These are phyloP conservation scores for Candoia aspera DNA, from an alignment of 2,113 vertebrate genomes.

Conservation along the genomic window DNA sequence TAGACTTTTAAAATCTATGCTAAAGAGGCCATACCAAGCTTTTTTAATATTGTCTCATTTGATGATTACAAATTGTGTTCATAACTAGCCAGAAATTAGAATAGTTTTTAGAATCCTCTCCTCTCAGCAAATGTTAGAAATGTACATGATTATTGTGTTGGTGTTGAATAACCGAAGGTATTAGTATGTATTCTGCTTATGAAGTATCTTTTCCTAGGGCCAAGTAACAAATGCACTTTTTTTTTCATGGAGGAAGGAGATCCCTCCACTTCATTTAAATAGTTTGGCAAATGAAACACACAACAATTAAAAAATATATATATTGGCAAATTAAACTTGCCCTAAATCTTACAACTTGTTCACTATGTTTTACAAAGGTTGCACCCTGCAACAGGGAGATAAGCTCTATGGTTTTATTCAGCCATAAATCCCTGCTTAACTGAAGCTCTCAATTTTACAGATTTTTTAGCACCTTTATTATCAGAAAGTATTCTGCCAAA, in stretches of 20 bases:
- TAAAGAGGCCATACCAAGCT: background rate
- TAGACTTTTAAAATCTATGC: background rate
- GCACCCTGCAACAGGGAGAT: slow-evolving; percentile 35
- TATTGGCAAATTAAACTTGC: slow-evolving; percentile 13
- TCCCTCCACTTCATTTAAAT: slow-evolving; percentile 30
- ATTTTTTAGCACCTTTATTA: slow-evolving; percentile 46
- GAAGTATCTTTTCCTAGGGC: slow-evolving; percentile 6
- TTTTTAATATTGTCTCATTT: background rate
- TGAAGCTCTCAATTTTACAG: slow-evolving; percentile 24
- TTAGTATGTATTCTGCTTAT: slow-evolving; percentile 34
- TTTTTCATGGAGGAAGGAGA: slow-evolving; percentile 7
- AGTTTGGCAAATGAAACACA: slow-evolving; percentile 18
- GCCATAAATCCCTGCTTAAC: slow-evolving; percentile 35
- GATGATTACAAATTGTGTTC: rapidly evolving
- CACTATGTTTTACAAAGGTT: background rate
- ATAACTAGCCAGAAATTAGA: background rate
- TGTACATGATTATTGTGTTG: background rate
- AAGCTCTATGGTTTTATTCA: slow-evolving; percentile 39
- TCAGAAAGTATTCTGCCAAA: slow-evolving; percentile 32
- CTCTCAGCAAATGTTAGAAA: slow-evolving; percentile 35
- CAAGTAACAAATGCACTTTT: background rate
- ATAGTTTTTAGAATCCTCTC: slow-evolving; percentile 11
- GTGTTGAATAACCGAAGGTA: rapidly evolving
- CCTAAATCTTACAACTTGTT: background rate
- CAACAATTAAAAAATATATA: slow-evolving; percentile 28